These are phyloP conservation scores for Nothocercus julius DNA, from an alignment of 2,113 vertebrate species.

Conservation along the genomic window DNA sequence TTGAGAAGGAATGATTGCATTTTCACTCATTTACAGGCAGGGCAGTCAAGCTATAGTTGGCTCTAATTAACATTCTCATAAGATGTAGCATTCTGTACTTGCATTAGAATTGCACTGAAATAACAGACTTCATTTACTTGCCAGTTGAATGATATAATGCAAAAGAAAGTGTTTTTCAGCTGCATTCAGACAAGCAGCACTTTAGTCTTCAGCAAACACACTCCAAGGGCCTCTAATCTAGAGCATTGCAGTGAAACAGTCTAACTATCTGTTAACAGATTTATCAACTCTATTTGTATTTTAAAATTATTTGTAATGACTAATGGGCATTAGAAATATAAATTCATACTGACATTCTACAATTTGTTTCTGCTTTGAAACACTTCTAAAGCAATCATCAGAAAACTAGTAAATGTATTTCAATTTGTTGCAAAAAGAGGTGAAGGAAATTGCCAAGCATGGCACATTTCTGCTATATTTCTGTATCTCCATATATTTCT, in stretches of 20 bases:
- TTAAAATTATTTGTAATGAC: neutral
- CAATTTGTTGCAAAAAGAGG: neutral
- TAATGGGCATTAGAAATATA: neutral
- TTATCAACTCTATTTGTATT: neutral
- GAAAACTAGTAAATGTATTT: neutral
- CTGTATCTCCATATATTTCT: too few relatives aligned
- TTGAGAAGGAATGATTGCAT: neutral
- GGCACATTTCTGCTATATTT: too few relatives aligned
- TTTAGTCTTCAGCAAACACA: neutral
- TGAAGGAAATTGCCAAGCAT: neutral
- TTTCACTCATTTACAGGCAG: neutral
- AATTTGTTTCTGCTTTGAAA: neutral
- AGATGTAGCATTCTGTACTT: neutral
- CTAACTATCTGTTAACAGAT: neutral
- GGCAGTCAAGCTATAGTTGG: neutral
- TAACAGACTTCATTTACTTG: neutral
- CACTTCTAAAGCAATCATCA: neutral
- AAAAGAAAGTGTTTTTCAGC: neutral
- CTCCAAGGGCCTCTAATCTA: neutral
- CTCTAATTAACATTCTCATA: neutral
- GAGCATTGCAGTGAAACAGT: neutral
- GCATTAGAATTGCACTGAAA: neutral
- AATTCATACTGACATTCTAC: rapidly evolving
- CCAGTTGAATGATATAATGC: neutral
- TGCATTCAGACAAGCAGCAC: neutral